Base-by-base conservation (phyloP, 2,888 invertebrate species). In the Chalcis sispes region DNA sequence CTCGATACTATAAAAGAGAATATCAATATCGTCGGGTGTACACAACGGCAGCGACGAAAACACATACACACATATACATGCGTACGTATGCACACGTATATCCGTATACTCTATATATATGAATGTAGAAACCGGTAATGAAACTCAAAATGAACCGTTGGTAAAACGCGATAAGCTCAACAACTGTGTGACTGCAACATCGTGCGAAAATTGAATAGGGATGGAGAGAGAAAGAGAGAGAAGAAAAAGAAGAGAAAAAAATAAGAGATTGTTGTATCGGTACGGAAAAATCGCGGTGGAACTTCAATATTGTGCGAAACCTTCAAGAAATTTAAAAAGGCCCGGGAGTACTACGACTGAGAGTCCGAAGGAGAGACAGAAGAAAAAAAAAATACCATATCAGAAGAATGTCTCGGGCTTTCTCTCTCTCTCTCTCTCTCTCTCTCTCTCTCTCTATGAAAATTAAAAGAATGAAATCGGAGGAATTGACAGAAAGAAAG, bases 331-430 rank as follows among this genome's bases (percentile, higher is more conserved):
- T 64, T 64, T 50, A 64, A 48, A 65, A 52, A 52, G 65, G 52
- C 40, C 13, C 32, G 15, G 48, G 64, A 15, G 13, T 13, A 27
- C 54, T 18, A 23, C 13, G 64, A 15, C 25, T 50, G 64, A 0
- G 48, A 20, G 48, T 5, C 15, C 32, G 32, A 15, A n/a, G 72
- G 29, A n/a, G n/a, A n/a, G n/a, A 64, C 54, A 48, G 54, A 10
- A 54, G 59, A 1, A 58, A 71, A n/a, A 40, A 52, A 54, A 29
- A 61, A 71, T 66, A 61, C 75, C 65, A 72, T 79, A 70, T 72
- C 79, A 70, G 67, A 76, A 61, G 79, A 80, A 79, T 71, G 75
- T 77, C 80, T 59, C 40, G 65, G 71, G 65, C 67, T 56, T 59
- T 15, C 56, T 40, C 61, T 56, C 61, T 3, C 61, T 61, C 61